Base-by-base conservation (phyloP, 2,888 invertebrate species). In the Cheilosia pagana region DNA sequence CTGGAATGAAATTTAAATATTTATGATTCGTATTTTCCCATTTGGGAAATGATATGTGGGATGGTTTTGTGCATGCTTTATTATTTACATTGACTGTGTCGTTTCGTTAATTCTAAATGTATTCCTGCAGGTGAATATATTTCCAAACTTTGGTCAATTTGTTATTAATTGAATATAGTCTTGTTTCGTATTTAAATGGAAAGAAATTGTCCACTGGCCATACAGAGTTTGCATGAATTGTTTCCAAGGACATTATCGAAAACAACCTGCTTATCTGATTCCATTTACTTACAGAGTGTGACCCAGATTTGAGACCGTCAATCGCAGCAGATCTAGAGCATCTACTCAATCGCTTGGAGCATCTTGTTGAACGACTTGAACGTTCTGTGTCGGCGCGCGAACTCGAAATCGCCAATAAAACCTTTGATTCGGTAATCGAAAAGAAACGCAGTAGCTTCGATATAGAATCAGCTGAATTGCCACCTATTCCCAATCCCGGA, bases 301-400 rank as follows among this genome's bases (percentile, higher is more conserved):
- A 94, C 90, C 90, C 90, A 79, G 93, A 94, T 86, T 89, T 92
- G 63, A 90, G 92, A 88, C 91, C 92, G 81, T 91, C 92, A 87
- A 93, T 93, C 82, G 93, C 93, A 45, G 93, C 92, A 71, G 94
- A 95, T 89, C 93, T 96, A 87, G 95, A 95, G 90, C 93, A 94
- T 86, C 92, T 96, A 89, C 95, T 96, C 87, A 94, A 94, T 88
- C 95, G 96, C 57, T 91, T 96, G 89, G 96, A 96, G 92, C 94
- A 93, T 87, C 95, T 96, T 81, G 95, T 96, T 12, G 94, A 94
- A 87, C 94, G 96, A 79, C 92, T 96, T 88, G 96, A 95, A 92
- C 93, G 93, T 60, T 91, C 94, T 87, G 88, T 91, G 31, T 89
- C 89, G 55, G 89, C 89, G 19, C 89, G 88, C 70, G 90, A 90